Evolutionary conservation across 2,888 invertebrate species (phyloP).

Genomic region (Nowickia ferox): DNA sequence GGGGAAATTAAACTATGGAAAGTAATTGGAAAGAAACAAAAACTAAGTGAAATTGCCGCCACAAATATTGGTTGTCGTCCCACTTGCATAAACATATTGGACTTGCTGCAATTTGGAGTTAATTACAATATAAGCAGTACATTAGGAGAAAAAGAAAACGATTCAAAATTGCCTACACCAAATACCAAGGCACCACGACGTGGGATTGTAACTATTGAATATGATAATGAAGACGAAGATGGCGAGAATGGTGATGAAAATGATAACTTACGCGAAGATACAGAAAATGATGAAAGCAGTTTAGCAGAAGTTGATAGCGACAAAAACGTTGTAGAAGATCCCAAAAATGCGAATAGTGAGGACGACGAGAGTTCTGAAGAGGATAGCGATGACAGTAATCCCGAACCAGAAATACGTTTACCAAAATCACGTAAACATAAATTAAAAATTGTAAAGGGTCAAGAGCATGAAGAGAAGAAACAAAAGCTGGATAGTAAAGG

Average conservation of each 20-base stretch:
- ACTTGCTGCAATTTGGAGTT: slow-evolving; percentile 79
- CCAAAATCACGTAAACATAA: slow-evolving; percentile 70
- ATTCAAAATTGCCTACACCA: slow-evolving; percentile 36
- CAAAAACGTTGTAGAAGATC: slow-evolving; percentile 1
- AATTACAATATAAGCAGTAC: slow-evolving; percentile 71
- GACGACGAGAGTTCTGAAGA: slow-evolving; percentile 48
- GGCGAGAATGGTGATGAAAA: slow-evolving; percentile 49
- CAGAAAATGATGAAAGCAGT: slow-evolving; percentile 59
- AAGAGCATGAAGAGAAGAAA: slow-evolving; percentile 54
- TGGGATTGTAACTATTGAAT: slow-evolving; percentile 80
- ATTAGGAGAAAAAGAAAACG: slow-evolving; percentile 45
- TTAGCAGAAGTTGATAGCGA: slow-evolving; percentile 42
- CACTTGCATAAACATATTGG: slow-evolving; percentile 88
- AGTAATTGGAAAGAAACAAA: slow-evolving; percentile 76
- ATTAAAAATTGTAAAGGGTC: slow-evolving; percentile 45
- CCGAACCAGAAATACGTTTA: slow-evolving; percentile 63
- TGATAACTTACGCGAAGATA: slow-evolving; percentile 25
- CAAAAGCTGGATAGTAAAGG: slow-evolving; percentile 37
- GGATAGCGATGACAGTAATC: slow-evolving; percentile 39
- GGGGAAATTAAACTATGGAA: slow-evolving; percentile 92
- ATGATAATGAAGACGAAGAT: slow-evolving; percentile 73
- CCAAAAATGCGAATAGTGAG: slow-evolving; percentile 23
- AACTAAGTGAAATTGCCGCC: slow-evolving; percentile 84
- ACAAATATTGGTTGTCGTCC: slow-evolving; percentile 89
- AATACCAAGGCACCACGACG: slow-evolving; percentile 65